phyloP scores from a whole-genome alignment of 2,888 invertebrate genomes.

The Napeogenes inachia region DNA sequence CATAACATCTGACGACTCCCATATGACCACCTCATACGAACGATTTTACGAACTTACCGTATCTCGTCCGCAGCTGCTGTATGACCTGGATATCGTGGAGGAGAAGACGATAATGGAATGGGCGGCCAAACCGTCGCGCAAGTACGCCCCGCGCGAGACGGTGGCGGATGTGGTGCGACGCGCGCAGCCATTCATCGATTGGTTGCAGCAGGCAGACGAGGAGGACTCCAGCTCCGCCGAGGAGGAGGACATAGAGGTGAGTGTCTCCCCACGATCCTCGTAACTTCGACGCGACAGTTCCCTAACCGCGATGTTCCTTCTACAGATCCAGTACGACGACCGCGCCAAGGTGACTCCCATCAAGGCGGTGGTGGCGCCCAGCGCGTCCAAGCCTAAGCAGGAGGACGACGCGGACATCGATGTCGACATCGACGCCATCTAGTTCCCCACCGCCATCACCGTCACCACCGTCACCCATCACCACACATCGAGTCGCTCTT shows the following conservation, averaged over 20 bases:
- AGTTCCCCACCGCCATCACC: slow-evolving; percentile 46
- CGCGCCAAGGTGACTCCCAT: slow-evolving; percentile 87
- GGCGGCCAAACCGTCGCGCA: slow-evolving; percentile 96
- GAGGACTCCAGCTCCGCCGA: slow-evolving; percentile 86
- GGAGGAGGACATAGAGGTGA: slow-evolving; percentile 84
- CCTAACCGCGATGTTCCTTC: not conserved
- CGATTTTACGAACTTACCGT: too few species aligned
- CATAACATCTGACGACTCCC: too few species aligned
- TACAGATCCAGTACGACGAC: slow-evolving; percentile 91
- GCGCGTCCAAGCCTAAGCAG: slow-evolving; percentile 43
- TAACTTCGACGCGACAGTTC: not conserved
- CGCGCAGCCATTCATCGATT: slow-evolving; percentile 95
- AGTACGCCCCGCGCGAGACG: slow-evolving; percentile 94
- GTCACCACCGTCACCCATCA: not conserved
- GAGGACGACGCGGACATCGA: slow-evolving; percentile 88
- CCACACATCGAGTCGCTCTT: not conserved
- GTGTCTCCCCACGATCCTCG: not conserved
- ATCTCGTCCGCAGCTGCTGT: slow-evolving; percentile 80
- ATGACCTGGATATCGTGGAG: slow-evolving; percentile 96
- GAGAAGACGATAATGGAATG: slow-evolving; percentile 97
- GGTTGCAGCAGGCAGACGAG: slow-evolving; percentile 98
- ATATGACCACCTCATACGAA: too few species aligned
- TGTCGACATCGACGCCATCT: slow-evolving; percentile 95
- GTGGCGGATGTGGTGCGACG: slow-evolving; percentile 94
- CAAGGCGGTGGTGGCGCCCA: slow-evolving; percentile 76